Evolutionary conservation across 35 echinoderm and acorn worm genomes (phyloP), one percentile per base, ranked within the genome.

Genomic region (Lytechinus pictus): DNA sequence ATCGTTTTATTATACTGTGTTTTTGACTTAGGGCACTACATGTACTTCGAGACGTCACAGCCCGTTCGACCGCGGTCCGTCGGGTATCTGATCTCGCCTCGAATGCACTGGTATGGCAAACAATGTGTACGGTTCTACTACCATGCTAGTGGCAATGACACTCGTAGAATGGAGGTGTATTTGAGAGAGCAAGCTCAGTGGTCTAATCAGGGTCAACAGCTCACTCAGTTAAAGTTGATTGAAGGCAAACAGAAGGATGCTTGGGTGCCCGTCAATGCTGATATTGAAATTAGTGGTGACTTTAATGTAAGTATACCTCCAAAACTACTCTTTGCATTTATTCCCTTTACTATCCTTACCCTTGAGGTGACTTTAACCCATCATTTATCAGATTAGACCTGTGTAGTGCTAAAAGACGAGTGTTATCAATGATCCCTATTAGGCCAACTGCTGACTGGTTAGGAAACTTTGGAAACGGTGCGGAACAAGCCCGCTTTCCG

Each of bases 11-110:
- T 44, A 0, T 44, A 44, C 33, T 44, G 33, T 44, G 33, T 24
- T n/a, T 6, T 7, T 79, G 66, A 24, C 66, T 8, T 57, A 93
- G 92, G 92, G n/a, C 92, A 93, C 27, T 93, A 93, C 92, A 93
- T 93, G 92, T 93, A 93, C 27, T 93, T 24, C 92, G 92, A 93
- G 54, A 57, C 92, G 21, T 93, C 92, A 54, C 92, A 93, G n/a
- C 92, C 92, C 9, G 53, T 27, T 1, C 55, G 55, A 3, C 92
- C 92, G 21, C 9, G 9, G 3, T 9, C 55, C 14, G 9, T 57
- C 28, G 27, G 55, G 9, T 53, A 27, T 4, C 3, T 93, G 92
- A 57, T 27, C 1, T 93, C 92, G 11, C 92, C 92, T 93, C 27
- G 52, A 12, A 28, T 93, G 55, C 92, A 93, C 27, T 24, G 55